Evolutionary conservation across 2,888 invertebrate species (phyloP), one percentile per base, ranked within the genome.

Genomic region (Lepidonotus clava): DNA sequence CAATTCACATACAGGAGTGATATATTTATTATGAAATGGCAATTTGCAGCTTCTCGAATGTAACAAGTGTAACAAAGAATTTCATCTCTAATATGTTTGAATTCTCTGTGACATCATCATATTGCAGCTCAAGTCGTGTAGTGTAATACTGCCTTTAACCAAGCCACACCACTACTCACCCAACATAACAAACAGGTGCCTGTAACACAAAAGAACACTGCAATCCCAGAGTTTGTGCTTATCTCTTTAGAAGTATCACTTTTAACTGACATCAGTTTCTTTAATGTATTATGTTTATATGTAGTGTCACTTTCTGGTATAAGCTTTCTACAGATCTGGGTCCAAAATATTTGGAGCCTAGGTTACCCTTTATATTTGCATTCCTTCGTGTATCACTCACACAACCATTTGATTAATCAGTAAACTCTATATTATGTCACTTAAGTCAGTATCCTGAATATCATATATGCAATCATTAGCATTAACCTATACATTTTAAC

Each of bases 181-280:
- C 28, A 28, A 61, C 28, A 28, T 11, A 24, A 24, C 61, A 61
- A 5, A 61, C 28, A 61, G 61, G 11, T 24, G n/a, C n/a, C n/a
- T n/a, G n/a, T n/a, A n/a, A n/a, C n/a, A n/a, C n/a, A n/a, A 28
- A 61, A 11, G 46, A 61, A 61, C 5, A 61, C 24, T 61, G 2
- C 61, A 61, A 61, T 61, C 61, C 61, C 61, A 61, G 61, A 61
- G 61, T 61, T n/a, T 28, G 61, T 61, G 61, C 61, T 61, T 61
- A 61, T 61, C 61, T 61, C 61, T 61, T 61, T 61, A n/a, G 24
- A 61, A 61, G 28, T 61, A 61, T 61, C 61, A 61, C 61, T 61
- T 61, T 61, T 32, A 11, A 28, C 24, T 28, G 18, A 18, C 6
- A 61, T 28, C 61, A 61, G 61, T 28, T 61, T 32, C 61, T 2